Percentiles rank a stretch among this genome's conserved stretches.
Evolutionary conservation across 2,797 vertebrate genomes (phyloP).

Genomic region (Scarus forsteni): DNA sequence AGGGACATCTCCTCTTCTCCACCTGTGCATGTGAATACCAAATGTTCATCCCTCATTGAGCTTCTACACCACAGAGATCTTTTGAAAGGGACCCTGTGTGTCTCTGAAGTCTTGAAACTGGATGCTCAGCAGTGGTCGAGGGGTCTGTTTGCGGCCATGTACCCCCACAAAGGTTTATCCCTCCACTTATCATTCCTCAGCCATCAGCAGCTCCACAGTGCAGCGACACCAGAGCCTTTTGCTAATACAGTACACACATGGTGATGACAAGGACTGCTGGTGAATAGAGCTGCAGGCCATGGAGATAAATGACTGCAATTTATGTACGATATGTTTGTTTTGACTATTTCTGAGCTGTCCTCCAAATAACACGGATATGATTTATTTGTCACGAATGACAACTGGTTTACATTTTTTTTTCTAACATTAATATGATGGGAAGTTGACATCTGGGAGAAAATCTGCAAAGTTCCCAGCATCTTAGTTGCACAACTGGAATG

Average conservation of each 20-base stretch:
- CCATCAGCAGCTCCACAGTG: slow-evolving; percentile 68
- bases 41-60: background rate
- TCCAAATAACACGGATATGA: slow-evolving; percentile 26
- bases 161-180: slow-evolving; percentile 66
- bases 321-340: slow-evolving; percentile 60
- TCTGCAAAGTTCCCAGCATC: background rate
- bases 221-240: slow-evolving; percentile 59
- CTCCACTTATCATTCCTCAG: slow-evolving; percentile 76
- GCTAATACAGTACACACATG: slow-evolving; percentile 60
- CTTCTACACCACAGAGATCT: slow-evolving; percentile 18
- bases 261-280: slow-evolving; percentile 66
- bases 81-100: slow-evolving; percentile 54
- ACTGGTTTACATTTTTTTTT: background rate
- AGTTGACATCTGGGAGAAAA: slow-evolving; percentile 1
- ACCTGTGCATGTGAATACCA: slow-evolving; percentile 45
- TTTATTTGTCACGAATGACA: slow-evolving; percentile 10
- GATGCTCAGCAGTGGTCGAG: slow-evolving; percentile 57
- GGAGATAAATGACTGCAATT: slow-evolving; percentile 65
- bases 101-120: slow-evolving; percentile 59
- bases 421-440: background rate
- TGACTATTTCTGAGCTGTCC: slow-evolving; percentile 42
- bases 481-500: background rate
- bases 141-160: slow-evolving; percentile 32
- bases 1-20: slow-evolving; percentile 4
- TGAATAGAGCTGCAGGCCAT: slow-evolving; percentile 44